Percentiles rank a stretch among this genome's conserved stretches.
phyloP scores from a whole-genome alignment of 1,140 invertebrate genomes.

The Copidosoma floridanum region DNA sequence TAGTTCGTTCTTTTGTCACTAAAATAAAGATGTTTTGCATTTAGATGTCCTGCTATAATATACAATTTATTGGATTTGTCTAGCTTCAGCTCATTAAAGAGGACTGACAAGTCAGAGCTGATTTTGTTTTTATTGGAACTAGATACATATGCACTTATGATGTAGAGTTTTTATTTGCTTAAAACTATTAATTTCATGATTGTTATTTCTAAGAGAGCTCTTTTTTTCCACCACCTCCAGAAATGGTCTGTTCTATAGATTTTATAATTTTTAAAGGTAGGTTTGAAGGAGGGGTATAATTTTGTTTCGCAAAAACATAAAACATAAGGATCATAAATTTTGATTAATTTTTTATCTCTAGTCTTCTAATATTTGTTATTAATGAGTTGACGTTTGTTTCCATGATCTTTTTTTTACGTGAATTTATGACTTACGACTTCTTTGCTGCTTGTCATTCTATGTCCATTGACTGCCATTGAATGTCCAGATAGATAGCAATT shows the following conservation, averaged over 20 bases:
- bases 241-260: not conserved
- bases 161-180: constrained; percentile 7
- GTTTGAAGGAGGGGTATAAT: constrained; percentile 16
- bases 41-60: constrained; percentile 20
- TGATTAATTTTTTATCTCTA: not conserved
- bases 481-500: too few relatives aligned
- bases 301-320: constrained; percentile 22
- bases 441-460: too few relatives aligned
- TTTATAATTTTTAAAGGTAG: constrained; percentile 8
- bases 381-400: constrained; percentile 29
- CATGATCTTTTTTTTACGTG: constrained; percentile 1
- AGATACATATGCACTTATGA: constrained; percentile 17
- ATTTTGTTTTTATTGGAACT: constrained; percentile 10
- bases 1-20: not conserved
- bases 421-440: constrained; percentile 3
- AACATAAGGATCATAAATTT: constrained; percentile 15
- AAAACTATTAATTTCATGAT: not conserved
- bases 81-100: constrained; percentile 15
- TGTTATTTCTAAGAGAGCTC: constrained; percentile 6
- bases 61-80: constrained; percentile 4
- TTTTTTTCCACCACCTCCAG: constrained; percentile 7
- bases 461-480: too few relatives aligned
- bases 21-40: constrained; percentile 15
- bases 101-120: constrained; percentile 1
- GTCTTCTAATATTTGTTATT: constrained; percentile 1